Percentiles rank a stretch among this genome's conserved stretches.
Conservation (phyloP, 2,888 invertebrate species). For the Allolobophora icterica region DNA sequence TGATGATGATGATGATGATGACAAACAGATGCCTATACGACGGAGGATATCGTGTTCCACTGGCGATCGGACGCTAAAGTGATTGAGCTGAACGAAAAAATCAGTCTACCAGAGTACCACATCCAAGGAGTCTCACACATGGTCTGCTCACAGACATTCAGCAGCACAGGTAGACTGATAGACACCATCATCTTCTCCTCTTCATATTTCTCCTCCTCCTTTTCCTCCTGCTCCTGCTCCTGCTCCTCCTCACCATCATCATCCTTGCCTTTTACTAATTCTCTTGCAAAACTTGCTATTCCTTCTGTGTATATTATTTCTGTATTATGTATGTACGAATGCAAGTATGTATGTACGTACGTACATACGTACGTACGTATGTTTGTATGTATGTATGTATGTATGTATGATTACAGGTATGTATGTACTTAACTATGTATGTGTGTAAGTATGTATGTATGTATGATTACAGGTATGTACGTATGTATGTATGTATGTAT, state of each 20-base stretch:
- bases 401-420: too few relatives aligned
- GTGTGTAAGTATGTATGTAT: too few relatives aligned
- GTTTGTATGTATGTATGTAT: too few relatives aligned
- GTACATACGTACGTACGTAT: too few relatives aligned
- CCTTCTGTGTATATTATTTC: background rate
- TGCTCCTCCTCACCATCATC: too few relatives aligned
- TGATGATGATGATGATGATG: background rate
- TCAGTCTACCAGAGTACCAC: slow-evolving; percentile 44
- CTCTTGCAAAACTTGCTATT: too few relatives aligned
- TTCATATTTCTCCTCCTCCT: too few relatives aligned
- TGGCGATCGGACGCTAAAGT: slow-evolving; percentile 39
- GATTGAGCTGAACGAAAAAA: slow-evolving; percentile 42
- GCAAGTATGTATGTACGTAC: background rate
- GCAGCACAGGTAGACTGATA: slow-evolving; percentile 40
- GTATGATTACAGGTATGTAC: too few relatives aligned
- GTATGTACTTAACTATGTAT: too few relatives aligned
- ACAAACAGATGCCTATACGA: slow-evolving; percentile 46
- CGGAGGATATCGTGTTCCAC: slow-evolving; percentile 42
- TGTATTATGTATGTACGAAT: background rate
- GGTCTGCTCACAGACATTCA: slow-evolving; percentile 40
- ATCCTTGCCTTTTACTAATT: too few relatives aligned
- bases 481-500: too few relatives aligned
- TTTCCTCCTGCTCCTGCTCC: background rate
- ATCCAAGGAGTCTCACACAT: slow-evolving; percentile 38
- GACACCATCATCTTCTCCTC: background rate